Base-by-base conservation (phyloP, 2,888 invertebrate species). In the Neoitamus cyanurus region DNA sequence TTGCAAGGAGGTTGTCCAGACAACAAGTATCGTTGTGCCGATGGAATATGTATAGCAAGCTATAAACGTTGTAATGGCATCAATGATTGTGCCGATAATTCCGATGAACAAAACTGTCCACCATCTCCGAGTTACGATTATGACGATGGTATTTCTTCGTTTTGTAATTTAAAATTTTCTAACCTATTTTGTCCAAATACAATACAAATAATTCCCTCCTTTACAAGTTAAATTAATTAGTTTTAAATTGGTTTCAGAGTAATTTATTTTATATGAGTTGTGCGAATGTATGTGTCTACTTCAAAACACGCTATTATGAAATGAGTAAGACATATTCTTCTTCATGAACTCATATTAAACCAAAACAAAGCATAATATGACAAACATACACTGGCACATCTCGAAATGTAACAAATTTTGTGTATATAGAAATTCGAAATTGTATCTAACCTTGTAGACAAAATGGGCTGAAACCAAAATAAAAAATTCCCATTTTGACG, bases 41-140 rank as follows among this genome's bases (percentile, higher is more conserved):
- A 94, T 88, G 93, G 94, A n/a, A 90, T 92, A 86, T 95, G 95
- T 91, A 93, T 95, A 86, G 92, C 92, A 87, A 92, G 92, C 87
- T 90, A 90, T 85, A 93, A 93, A 88, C 92, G 92, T 84, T 95
- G 95, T 90, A 93, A 95, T 88, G 91, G 91, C 83, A 88, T 89
- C 68, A 86, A 86, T 13, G 93, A 94, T 88, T 94, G 94, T 89
- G 91, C 92, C 84, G 93, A 93, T 86, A 93, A 93, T 13, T 94
- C 94, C 87, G 95, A 95, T 88, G 95, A 95, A 88, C 90, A 90
- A 15, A 92, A 92, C 87, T 95, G 95, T 87, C 88, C 88, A 89
- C 90, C 89, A 89, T 89, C 70, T 68, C 75, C 89, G 85, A 89
- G 88, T 89, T 90, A 90, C 87, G 90, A 90, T 86, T 87, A 87